Conservation (phyloP, 2,797 vertebrate genomes). For the Melanogrammus aeglefinus region DNA sequence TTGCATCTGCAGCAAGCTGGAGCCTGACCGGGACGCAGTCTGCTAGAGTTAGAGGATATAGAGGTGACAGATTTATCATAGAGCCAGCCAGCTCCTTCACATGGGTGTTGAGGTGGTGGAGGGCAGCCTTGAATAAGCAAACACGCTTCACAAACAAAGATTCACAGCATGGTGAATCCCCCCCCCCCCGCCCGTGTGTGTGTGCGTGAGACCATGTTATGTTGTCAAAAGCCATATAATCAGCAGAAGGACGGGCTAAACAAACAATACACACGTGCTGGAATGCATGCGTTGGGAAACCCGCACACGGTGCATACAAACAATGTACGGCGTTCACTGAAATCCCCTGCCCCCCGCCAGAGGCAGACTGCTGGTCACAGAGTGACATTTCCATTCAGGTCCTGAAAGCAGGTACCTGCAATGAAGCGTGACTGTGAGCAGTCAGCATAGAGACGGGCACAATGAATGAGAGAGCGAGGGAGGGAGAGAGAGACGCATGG, state of each 20-base stretch:
- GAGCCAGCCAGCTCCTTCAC: constrained; percentile 19
- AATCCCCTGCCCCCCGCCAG: background rate
- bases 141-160: constrained; percentile 41
- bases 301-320: background rate
- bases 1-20: constrained; percentile 9
- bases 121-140: constrained; percentile 44
- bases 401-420: constrained; percentile 35
- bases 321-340: too few species aligned
- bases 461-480: background rate
- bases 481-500: background rate
- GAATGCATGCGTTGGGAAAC: constrained; percentile 6
- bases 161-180: constrained; percentile 33
- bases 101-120: constrained; percentile 16
- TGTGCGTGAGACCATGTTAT: constrained; percentile 17
- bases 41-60: constrained; percentile 58
- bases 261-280: background rate
- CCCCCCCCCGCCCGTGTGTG: constrained; percentile 14
- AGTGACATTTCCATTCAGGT: constrained; percentile 34
- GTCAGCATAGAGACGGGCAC: constrained; percentile 9
- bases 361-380: constrained; percentile 9
- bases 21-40: constrained; percentile 17
- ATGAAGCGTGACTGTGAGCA: constrained; percentile 41
- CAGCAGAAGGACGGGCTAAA: background rate
- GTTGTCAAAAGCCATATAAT: background rate
- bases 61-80: constrained; percentile 57